These are phyloP conservation scores for Silvanus unidentatus DNA, from an alignment of 2,888 invertebrate species.

Conservation along the genomic window DNA sequence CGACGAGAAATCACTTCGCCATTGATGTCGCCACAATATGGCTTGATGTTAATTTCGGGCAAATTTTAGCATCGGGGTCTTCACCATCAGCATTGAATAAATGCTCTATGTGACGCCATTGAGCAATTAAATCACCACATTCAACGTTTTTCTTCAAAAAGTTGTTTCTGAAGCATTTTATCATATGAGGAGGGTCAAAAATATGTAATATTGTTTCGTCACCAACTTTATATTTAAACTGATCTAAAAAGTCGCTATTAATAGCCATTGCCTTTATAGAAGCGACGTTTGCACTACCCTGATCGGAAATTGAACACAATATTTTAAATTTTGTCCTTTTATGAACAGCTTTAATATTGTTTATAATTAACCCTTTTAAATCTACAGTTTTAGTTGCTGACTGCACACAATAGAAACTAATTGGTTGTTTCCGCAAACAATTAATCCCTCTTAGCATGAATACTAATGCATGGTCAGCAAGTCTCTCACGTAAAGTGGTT, in stretches of 20 bases:
- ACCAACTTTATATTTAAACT: background rate
- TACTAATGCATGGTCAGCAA: slow-evolving; percentile 1
- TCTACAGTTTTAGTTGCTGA: background rate
- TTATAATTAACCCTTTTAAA: background rate
- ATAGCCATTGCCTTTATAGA: background rate
- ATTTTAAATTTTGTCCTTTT: background rate
- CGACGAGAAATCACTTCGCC: too few relatives aligned
- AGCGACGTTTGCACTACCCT: background rate
- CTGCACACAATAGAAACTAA: background rate
- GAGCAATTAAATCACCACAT: background rate
- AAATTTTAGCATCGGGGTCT: too few relatives aligned
- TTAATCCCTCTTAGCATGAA: background rate
- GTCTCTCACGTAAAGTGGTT: too few relatives aligned
- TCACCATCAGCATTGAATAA: too few relatives aligned
- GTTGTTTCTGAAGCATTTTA: slow-evolving; percentile 1
- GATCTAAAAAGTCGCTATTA: background rate
- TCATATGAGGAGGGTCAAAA: background rate
- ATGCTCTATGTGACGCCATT: too few relatives aligned
- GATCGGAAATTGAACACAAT: background rate
- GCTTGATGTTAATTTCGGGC: too few relatives aligned
- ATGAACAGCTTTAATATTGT: background rate
- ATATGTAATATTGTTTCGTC: background rate
- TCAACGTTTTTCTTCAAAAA: background rate
- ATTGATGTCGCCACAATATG: too few relatives aligned
- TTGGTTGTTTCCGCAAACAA: background rate